Percentiles rank a stretch among this genome's conserved stretches.
phyloP scores from a whole-genome alignment of 2,113 vertebrate genomes.

The Leucoraja erinaceus region DNA sequence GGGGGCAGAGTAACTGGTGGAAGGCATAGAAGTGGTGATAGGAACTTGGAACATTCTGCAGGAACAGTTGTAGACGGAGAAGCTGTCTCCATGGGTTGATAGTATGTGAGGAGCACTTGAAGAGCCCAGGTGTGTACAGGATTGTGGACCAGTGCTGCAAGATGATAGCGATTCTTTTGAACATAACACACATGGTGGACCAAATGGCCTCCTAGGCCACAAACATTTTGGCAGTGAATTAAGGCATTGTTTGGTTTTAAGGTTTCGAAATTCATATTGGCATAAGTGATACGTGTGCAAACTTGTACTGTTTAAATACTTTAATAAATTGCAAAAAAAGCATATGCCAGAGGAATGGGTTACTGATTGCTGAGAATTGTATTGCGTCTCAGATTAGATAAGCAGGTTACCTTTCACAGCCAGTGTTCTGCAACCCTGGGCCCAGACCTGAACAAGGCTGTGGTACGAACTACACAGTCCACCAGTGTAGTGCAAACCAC shows the following conservation, averaged over 20 bases:
- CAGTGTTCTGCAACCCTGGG: background rate
- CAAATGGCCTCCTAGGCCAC: too few species aligned
- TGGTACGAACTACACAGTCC: background rate
- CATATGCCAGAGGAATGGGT: background rate
- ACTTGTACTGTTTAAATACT: background rate
- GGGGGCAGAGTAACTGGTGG: too few species aligned
- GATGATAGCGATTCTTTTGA: too few species aligned
- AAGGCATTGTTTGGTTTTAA: background rate
- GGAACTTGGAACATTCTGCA: too few species aligned
- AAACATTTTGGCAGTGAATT: too few species aligned
- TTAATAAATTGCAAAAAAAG: background rate
- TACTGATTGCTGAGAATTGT: background rate
- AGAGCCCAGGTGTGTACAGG: too few species aligned
- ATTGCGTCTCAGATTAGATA: background rate
- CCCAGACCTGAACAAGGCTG: background rate
- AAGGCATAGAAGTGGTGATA: too few species aligned
- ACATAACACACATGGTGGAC: too few species aligned
- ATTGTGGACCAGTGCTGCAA: too few species aligned
- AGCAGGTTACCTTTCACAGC: background rate
- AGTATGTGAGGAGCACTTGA: too few species aligned
- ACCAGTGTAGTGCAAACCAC: background rate
- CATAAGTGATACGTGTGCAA: background rate
- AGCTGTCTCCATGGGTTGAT: too few species aligned
- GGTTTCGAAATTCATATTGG: background rate
- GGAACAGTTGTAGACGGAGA: too few species aligned